Percentiles rank a stretch among this genome's conserved stretches.
phyloP scores from a whole-genome alignment of 1,140 invertebrate genomes.

The Calliopsis andreniformis region DNA sequence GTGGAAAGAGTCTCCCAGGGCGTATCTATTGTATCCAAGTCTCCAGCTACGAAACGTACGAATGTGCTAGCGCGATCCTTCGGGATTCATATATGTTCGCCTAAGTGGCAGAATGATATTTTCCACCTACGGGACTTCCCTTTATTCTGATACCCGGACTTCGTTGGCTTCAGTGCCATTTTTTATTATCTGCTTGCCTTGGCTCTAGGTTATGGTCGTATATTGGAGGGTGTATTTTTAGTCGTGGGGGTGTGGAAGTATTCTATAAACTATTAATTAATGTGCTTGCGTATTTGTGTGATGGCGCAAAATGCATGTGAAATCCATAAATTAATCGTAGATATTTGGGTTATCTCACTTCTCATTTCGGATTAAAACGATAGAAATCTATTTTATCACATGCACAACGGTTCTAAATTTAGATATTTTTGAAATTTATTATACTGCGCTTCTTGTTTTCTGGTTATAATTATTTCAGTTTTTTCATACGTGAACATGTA shows the following conservation, averaged over 20 bases:
- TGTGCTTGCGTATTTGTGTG: too few species aligned
- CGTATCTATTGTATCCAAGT: slow-evolving; percentile 58
- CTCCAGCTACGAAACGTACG: slow-evolving; percentile 21
- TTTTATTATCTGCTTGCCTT: background rate
- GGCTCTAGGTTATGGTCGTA: background rate
- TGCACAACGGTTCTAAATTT: too few species aligned
- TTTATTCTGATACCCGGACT: slow-evolving; percentile 46
- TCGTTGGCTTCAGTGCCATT: background rate
- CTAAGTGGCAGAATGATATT: slow-evolving; percentile 67
- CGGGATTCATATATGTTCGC: slow-evolving; percentile 59
- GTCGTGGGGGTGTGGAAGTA: background rate
- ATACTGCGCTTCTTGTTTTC: too few species aligned
- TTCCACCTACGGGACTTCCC: slow-evolving; percentile 47
- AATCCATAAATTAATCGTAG: too few species aligned
- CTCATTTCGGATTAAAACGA: too few species aligned
- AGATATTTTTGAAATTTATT: too few species aligned
- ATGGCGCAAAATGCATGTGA: too few species aligned
- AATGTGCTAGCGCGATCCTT: slow-evolving; percentile 23
- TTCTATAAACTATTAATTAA: slow-evolving; percentile 7
- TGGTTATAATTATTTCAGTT: too few species aligned
- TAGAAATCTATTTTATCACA: too few species aligned
- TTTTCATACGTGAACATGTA: too few species aligned
- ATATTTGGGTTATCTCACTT: too few species aligned
- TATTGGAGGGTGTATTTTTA: background rate
- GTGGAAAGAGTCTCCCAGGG: slow-evolving; percentile 54